Percentiles rank a stretch among this genome's conserved stretches.
These are phyloP conservation scores for Drosophila paulistorum DNA, from an alignment of 1,140 invertebrate species.

Conservation along the genomic window DNA sequence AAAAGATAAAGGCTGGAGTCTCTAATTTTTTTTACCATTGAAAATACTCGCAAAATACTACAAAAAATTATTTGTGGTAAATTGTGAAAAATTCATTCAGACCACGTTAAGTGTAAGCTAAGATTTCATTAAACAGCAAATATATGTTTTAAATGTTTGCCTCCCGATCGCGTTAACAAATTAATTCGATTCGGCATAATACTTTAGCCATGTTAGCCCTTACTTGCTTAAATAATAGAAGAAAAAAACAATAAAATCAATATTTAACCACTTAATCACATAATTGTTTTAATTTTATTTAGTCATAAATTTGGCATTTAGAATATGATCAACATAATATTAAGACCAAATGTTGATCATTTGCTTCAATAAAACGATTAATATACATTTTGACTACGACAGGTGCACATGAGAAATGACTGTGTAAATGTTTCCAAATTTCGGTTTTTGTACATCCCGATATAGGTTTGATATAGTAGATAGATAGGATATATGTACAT, in stretches of 20 bases:
- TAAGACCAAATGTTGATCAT: constrained; percentile 20
- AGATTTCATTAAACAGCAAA: no score
- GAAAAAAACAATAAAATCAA: not conserved
- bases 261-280: constrained; percentile 37
- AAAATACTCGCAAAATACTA: no score
- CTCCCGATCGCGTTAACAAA: no score
- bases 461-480: not conserved
- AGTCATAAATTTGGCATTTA: constrained; percentile 59
- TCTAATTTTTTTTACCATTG: no score
- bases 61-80: no score
- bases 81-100: no score
- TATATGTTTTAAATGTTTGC: no score
- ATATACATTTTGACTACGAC: constrained; percentile 7
- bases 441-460: constrained; percentile 35
- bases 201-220: no score
- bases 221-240: no score
- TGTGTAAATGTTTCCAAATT: constrained; percentile 10
- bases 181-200: no score
- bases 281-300: constrained; percentile 29
- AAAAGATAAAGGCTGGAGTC: no score
- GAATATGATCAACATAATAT: constrained; percentile 55
- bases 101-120: no score
- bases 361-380: constrained; percentile 28
- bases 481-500: constrained; percentile 2
- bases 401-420: not conserved